Conservation (phyloP, 2,113 vertebrate species). For the Psilopsiagon aurifrons region DNA sequence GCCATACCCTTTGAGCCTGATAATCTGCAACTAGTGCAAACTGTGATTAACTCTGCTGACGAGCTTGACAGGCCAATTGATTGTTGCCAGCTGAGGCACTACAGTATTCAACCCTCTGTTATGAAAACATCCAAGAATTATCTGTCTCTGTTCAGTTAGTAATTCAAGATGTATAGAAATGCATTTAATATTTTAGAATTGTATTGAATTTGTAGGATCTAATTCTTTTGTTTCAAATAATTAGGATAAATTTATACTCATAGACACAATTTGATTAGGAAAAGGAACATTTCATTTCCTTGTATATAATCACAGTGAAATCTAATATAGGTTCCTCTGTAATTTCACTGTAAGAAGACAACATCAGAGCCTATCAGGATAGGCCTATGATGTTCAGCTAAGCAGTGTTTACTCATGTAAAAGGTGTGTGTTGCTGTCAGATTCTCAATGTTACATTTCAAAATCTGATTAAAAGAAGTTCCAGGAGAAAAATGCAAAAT, state of each 20-base stretch:
- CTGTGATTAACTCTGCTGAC: background rate
- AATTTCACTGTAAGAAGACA: background rate
- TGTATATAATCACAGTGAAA: background rate
- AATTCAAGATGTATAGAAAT: background rate
- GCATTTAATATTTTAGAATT: background rate
- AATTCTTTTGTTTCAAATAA: background rate
- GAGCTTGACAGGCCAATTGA: background rate
- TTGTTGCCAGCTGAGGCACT: background rate
- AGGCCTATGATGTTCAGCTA: background rate
- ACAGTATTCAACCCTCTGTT: background rate
- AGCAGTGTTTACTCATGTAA: background rate
- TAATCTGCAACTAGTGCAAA: background rate
- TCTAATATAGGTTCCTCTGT: background rate
- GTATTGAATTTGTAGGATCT: background rate
- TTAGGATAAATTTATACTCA: background rate
- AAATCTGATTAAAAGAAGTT: background rate
- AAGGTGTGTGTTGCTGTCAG: background rate
- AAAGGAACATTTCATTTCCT: background rate
- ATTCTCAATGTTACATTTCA: background rate
- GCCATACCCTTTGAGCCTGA: background rate
- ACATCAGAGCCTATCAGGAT: background rate
- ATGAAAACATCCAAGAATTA: background rate
- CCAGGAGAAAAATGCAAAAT: background rate
- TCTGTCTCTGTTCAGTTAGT: background rate
- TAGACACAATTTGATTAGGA: background rate